phyloP scores from a whole-genome alignment of 2,797 vertebrate species.

The Mycteria americana region DNA sequence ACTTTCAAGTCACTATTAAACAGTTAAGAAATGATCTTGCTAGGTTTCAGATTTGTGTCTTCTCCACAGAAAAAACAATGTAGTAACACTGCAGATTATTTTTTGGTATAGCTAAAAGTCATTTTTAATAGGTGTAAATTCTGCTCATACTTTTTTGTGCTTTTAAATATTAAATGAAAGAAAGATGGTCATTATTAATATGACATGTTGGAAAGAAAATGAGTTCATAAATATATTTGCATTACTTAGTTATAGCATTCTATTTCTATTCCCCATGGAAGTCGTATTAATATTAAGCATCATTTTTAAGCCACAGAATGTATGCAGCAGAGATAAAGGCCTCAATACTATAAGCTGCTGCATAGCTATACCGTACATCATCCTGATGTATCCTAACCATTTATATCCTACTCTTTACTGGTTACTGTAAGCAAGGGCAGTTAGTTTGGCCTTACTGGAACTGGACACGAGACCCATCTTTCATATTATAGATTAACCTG shows the following conservation, averaged over 20 bases:
- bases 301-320: neutral
- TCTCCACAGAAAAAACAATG: neutral
- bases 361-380: neutral
- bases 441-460: slow-evolving; percentile 51
- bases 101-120: neutral
- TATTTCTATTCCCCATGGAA: neutral
- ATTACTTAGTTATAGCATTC: slow-evolving; percentile 6
- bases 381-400: neutral
- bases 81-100: neutral
- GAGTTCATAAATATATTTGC: slow-evolving; percentile 21
- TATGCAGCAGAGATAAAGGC: slow-evolving; percentile 1
- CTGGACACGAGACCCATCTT: neutral
- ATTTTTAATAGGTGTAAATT: neutral
- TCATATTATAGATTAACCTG: slow-evolving; percentile 43
- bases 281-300: neutral
- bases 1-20: neutral
- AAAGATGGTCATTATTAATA: slow-evolving; percentile 1
- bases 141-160: neutral
- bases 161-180: slow-evolving; percentile 33
- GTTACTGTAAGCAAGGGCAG: slow-evolving; percentile 42
- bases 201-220: neutral
- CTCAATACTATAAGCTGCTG: neutral
- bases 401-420: neutral
- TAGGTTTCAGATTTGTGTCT: neutral
- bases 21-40: neutral